A percentile compares a stretch with the other conserved stretches of the same genome.
phyloP scores from a whole-genome alignment of 2,113 vertebrate species.

The Orientallactaga bullata region DNA sequence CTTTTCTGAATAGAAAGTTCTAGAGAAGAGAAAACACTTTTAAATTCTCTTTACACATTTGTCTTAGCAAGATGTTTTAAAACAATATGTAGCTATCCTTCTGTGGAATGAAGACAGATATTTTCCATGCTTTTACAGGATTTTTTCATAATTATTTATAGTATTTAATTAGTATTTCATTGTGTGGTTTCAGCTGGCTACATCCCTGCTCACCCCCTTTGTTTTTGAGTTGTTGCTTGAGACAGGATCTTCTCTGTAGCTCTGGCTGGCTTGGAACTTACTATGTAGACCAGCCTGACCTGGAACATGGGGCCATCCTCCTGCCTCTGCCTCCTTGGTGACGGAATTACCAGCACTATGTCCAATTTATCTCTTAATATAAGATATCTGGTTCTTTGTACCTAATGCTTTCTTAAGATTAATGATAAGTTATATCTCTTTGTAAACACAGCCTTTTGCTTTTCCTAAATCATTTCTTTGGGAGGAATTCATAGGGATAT shows the following conservation, averaged over 20 bases:
- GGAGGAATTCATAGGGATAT: neutral
- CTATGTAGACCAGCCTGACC: too few relatives aligned
- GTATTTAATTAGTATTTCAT: neutral
- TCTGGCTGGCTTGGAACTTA: too few relatives aligned
- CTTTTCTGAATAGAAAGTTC: neutral
- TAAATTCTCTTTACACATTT: neutral
- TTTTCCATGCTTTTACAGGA: neutral
- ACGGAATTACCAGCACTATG: too few relatives aligned
- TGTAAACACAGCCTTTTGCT: neutral
- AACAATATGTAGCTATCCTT: neutral
- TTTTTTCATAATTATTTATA: neutral
- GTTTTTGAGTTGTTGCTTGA: too few relatives aligned
- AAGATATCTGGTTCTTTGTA: neutral
- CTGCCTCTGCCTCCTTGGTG: too few relatives aligned
- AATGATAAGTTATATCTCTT: neutral
- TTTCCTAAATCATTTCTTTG: neutral
- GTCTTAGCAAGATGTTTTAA: neutral
- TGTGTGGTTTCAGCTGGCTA: neutral
- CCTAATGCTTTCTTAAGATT: neutral
- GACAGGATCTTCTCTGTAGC: too few relatives aligned
- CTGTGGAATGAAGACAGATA: neutral
- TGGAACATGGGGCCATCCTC: too few relatives aligned
- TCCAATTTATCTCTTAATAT: neutral
- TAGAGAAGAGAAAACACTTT: neutral
- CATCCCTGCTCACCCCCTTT: neutral